Percentiles rank a stretch among this genome's conserved stretches.
phyloP scores from a whole-genome alignment of 2,113 vertebrate species.

The Polypterus bichir region DNA sequence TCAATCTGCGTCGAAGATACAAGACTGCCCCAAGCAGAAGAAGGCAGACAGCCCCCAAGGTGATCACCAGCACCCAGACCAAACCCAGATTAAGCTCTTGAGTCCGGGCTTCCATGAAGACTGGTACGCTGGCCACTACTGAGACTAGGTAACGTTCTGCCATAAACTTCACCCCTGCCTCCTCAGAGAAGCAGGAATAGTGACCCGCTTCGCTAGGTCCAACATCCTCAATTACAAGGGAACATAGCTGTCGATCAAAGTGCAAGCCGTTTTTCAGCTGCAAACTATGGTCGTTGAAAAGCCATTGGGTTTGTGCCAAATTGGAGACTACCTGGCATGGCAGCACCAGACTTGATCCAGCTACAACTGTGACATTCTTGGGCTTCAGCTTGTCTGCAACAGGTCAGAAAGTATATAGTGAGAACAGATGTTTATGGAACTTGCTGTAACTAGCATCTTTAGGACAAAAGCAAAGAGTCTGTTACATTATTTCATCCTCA shows the following conservation, averaged over 20 bases:
- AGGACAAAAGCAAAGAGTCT: too few species aligned
- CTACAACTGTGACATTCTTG: slow-evolving; percentile 75
- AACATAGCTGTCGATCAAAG: slow-evolving; percentile 59
- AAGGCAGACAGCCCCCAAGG: slow-evolving; percentile 67
- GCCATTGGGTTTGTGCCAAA: slow-evolving; percentile 72
- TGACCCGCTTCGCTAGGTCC: slow-evolving; percentile 56
- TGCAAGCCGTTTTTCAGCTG: slow-evolving; percentile 37
- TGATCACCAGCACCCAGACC: slow-evolving; percentile 83
- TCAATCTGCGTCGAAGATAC: slow-evolving; percentile 70
- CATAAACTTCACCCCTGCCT: slow-evolving; percentile 64
- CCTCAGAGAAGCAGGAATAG: slow-evolving; percentile 75
- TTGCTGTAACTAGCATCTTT: too few species aligned
- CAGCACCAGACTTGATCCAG: slow-evolving; percentile 77
- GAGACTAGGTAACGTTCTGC: slow-evolving; percentile 66
- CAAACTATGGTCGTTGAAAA: slow-evolving; percentile 67
- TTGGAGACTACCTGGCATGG: slow-evolving; percentile 85
- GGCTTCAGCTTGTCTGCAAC: slow-evolving; percentile 50
- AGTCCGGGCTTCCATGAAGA: slow-evolving; percentile 69
- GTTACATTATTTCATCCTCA: too few species aligned
- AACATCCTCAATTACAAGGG: slow-evolving; percentile 62
- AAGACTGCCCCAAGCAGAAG: slow-evolving; percentile 65
- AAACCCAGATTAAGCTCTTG: slow-evolving; percentile 72
- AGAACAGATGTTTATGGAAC: too few species aligned
- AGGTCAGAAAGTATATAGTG: background rate
- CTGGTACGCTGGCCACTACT: slow-evolving; percentile 55